Conservation (phyloP, 2,797 vertebrate genomes). For the Melanotaenia maccullochi region DNA sequence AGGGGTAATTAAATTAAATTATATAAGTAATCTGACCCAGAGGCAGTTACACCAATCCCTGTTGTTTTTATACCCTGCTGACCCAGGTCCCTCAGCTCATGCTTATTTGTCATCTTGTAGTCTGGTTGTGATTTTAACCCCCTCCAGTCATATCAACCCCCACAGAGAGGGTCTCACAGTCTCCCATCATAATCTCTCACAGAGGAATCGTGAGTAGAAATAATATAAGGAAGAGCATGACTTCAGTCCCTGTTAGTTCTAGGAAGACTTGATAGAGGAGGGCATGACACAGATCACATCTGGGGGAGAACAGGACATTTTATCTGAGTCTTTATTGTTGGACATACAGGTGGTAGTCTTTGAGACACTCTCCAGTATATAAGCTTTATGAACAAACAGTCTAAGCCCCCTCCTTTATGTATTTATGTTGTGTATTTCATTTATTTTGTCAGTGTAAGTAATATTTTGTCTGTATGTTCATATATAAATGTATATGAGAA, state of each 20-base stretch:
- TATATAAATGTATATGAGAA: slow-evolving; percentile 81
- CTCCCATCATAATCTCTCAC: slow-evolving; percentile 24
- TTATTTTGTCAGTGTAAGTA: slow-evolving; percentile 67
- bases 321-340: slow-evolving; percentile 8
- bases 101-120: slow-evolving; percentile 58
- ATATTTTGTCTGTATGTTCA: slow-evolving; percentile 85
- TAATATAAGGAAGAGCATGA: background rate
- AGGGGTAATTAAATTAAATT: slow-evolving; percentile 49
- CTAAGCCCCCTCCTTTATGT: slow-evolving; percentile 65
- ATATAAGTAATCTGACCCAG: slow-evolving; percentile 66
- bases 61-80: slow-evolving; percentile 61
- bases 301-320: slow-evolving; percentile 6
- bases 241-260: background rate
- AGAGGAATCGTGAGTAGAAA: background rate
- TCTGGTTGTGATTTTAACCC: slow-evolving; percentile 78
- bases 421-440: slow-evolving; percentile 50
- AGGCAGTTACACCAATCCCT: slow-evolving; percentile 35
- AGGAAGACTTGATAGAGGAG: background rate
- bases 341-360: slow-evolving; percentile 28
- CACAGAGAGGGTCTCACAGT: slow-evolving; percentile 61
- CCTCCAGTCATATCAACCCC: slow-evolving; percentile 60
- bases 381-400: slow-evolving; percentile 64
- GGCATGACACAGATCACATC: background rate
- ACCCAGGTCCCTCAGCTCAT: slow-evolving; percentile 57
- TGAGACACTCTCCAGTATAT: slow-evolving; percentile 62